Evolutionary conservation across 30 jellyfish, hydroid and myxozoan species (phyloP), one percentile per base, ranked within the genome.

Genomic region (Phacellophora camtschatica): DNA sequence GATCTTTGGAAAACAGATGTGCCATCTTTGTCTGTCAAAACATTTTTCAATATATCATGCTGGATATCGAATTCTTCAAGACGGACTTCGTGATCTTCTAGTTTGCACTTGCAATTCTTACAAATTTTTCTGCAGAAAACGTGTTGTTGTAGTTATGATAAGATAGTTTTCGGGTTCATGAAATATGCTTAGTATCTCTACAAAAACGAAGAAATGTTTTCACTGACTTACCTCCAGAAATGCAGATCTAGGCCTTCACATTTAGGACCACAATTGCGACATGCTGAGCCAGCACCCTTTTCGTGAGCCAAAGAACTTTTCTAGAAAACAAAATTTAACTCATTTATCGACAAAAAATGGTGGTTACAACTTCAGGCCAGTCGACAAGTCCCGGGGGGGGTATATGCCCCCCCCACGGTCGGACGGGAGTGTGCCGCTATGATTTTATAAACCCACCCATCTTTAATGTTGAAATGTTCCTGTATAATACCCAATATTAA

Each of bases 161-260:
- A 19, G 46, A 46, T 28, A 28, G 42, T 24, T 58, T 58, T 2
- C 46, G 6, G 15, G 32, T 66, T 25, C 25, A 7, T 20, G 56
- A 7, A 16, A 5, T 15, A 18, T 4, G 32, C 8, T 8, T 9
- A 25, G 28, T 24, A 24, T 7, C 10, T 63, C 19, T 6, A 30
- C 25, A 10, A 20, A 29, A 22, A 2, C 76, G 15, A 45, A 24
- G 58, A 45, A 45, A 45, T 45, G 1, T 20, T 24, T 45, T 39
- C 13, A 41, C 19, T 20, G 23, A 2, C 90, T 5, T 80, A 91
- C 98, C 98, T 91, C 98, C 98, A 91, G 59, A 76, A 91, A 69
- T 91, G 98, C 50, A 91, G 71, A 56, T 91, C 98, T n/a, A 91
- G 91, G 5, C 98, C 98, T 19, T 91, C 98, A 65, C 98, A 84